Base-by-base conservation (phyloP, 2,797 vertebrate genomes). In the Borostomias antarcticus region DNA sequence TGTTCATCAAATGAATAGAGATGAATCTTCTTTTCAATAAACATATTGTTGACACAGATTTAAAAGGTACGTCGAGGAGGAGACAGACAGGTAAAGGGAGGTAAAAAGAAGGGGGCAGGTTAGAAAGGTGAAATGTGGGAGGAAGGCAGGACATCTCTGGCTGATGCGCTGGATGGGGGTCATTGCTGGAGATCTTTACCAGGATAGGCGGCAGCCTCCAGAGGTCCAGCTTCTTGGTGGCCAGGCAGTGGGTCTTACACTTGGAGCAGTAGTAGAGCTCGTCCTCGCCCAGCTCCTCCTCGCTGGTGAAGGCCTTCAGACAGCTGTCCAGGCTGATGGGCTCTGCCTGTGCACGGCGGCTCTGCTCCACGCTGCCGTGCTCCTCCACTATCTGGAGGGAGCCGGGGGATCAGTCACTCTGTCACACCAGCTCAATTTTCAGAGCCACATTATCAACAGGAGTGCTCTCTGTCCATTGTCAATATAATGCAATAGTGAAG, bases 231-330 rank as follows among this genome's bases (percentile, higher is more conserved):
- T 99, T 99, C 90, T 99, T 99, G 66, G 96, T 99, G 82, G 98
- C 98, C 78, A 99, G 82, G 40, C 98, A 93, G 73, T 98, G 98
- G 3, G 95, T 95, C 84, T 96, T 96, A 85, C 98, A 99, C 85
- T 99, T 99, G 79, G 98, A 99, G 83, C 98, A 99, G 88, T 97
- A 98, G 88, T 99, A 99, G 85, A 99, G 96, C 82, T 99, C 97
- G 11, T 99, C 96, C 74, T 98, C 97, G 0, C 98, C 98, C 45
- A 99, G 89, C 66, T 99, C 96, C 62, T 99, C 98, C 85, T 99
- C 97, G 0, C 91, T 94, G 79, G 98, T 99, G 90, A 99, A 99
- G 76, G 96, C 97, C 74, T 94, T 92, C 64, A 99, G 92, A 75
- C 98, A 99, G 65, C 95, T 99, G 84, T 98, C 95, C 82, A 99